Evolutionary conservation across 1,140 invertebrate genomes (phyloP), one percentile per base, ranked within the genome.

Genomic region (Holotrichia oblita): DNA sequence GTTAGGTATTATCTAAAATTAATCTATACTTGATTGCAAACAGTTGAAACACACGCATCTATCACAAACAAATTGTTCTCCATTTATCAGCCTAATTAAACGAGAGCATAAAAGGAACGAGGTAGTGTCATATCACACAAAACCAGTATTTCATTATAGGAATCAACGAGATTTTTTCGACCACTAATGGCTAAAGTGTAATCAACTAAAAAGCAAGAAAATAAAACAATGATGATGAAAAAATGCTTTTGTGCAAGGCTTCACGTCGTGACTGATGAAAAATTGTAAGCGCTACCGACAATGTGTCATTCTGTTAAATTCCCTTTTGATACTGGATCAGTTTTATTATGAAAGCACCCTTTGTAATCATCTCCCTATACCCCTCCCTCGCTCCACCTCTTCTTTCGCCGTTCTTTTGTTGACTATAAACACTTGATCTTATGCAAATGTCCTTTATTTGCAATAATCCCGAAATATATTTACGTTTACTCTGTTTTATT

Each of bases 401-500:
- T 69, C 61, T 69, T 69, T 69, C 20, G 17, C 0, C 17, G 22
- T 69, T 22, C 61, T 69, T 69, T 69, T 69, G 61, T 69, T 20
- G 61, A 22, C n/a, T 0, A 34, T 6, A 69, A 20, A 34, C 61
- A 24, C 61, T 27, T 27, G 61, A 69, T 69, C 27, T 34, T 69
- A 69, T 69, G 61, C 61, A 69, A 69, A 69, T 69, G 20, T 10
- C 61, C 22, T 69, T 69, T 69, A 69, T 69, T 69, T 69, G 61
- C 61, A 69, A 69, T 69, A 69, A 69, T 27, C 61, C 12, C 22
- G 61, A 69, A 27, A 69, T 69, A 69, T 69, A 69, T 27, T 69
- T 69, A 69, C 61, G 61, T 69, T 69, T 69, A 69, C 12, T 6
- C 61, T 69, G 61, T 69, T 69, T 69, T 69, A 69, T 69, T 69